Base-by-base conservation (phyloP, 2,888 invertebrate genomes). In the Octodonta nipae region DNA sequence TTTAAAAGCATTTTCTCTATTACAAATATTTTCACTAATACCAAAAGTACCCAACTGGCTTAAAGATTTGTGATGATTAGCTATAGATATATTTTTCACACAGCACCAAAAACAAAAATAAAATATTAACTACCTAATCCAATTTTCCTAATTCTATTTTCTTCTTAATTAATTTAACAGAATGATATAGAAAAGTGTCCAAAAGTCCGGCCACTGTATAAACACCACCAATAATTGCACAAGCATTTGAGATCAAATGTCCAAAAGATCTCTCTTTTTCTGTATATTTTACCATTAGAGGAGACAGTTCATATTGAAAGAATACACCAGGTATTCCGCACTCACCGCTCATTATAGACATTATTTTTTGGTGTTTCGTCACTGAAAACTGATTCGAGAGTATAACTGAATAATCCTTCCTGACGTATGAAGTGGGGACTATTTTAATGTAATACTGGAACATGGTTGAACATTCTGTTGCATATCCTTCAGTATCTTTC, bases 371-470 rank as follows among this genome's bases (percentile, higher is more conserved):
- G 65, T 95, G 89, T 52, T 86, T 79, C 1, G 96, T 96, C 7
- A 95, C 89, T 4, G 95, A 95, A 64, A 88, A 98, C 56, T 96
- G 96, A 66, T 96, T 93, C 7, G 91, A 87, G 47, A 80, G 68
- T 31, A 86, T 64, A 26, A 81, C 71, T 28, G 73, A 68, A 13
- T 78, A 76, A 56, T 82, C 78, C 36, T 73, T 65, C 44, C 78
- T 77, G 6, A 81, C 74, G 60, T 88, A 93, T 36, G 87, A 76
- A 2, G 95, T 95, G 26, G 96, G 96, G 17, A 98, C 91, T 44
- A 96, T 87, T 71, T 98, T 96, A 32, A 95, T 74, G 60, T 89
- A 91, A 64, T 96, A 92, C 57, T 93, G 89, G 59, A 85, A 95
- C 92, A 93, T 93, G 47, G 81, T 83, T 36, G 84, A 81, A 51